These are phyloP conservation scores for Phragmatobia fuliginosa DNA, from an alignment of 2,888 invertebrate genomes.

Conservation along the genomic window DNA sequence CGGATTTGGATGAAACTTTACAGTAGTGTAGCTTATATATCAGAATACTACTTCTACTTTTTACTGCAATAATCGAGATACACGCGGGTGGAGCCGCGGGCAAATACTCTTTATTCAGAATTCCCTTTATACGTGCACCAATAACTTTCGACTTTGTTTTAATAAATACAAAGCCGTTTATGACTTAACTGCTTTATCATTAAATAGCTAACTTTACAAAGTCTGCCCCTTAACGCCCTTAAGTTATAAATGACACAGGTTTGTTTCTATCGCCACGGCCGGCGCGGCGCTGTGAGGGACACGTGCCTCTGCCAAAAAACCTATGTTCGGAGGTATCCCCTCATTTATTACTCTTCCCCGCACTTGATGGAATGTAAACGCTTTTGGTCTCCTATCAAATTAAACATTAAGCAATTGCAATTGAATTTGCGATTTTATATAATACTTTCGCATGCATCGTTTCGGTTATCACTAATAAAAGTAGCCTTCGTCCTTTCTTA, in stretches of 20 bases:
- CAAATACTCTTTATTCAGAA: too few species aligned
- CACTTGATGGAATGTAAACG: slow-evolving; percentile 23
- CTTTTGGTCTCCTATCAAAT: not conserved
- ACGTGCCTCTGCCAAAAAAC: slow-evolving; percentile 21
- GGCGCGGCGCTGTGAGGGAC: slow-evolving; percentile 6
- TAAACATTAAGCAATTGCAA: not conserved
- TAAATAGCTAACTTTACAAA: not conserved
- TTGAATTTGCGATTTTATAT: not conserved
- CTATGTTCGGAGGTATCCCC: not conserved
- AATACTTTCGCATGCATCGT: too few species aligned
- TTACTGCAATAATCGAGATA: too few species aligned
- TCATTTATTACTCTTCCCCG: slow-evolving; percentile 18
- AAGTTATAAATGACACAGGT: slow-evolving; percentile 35
- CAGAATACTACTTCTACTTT: too few species aligned
- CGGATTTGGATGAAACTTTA: too few species aligned
- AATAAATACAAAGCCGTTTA: too few species aligned
- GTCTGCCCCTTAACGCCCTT: slow-evolving; percentile 28
- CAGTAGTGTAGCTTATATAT: too few species aligned
- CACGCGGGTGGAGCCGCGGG: too few species aligned
- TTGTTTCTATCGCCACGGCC: slow-evolving; percentile 20
- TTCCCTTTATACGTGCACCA: not conserved
- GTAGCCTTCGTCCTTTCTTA: too few species aligned
- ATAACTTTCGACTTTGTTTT: not conserved
- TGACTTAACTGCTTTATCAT: not conserved
- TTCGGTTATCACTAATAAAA: too few species aligned